These are phyloP conservation scores for Plodia interpunctella DNA, from an alignment of 1,140 invertebrate species.

Conservation along the genomic window DNA sequence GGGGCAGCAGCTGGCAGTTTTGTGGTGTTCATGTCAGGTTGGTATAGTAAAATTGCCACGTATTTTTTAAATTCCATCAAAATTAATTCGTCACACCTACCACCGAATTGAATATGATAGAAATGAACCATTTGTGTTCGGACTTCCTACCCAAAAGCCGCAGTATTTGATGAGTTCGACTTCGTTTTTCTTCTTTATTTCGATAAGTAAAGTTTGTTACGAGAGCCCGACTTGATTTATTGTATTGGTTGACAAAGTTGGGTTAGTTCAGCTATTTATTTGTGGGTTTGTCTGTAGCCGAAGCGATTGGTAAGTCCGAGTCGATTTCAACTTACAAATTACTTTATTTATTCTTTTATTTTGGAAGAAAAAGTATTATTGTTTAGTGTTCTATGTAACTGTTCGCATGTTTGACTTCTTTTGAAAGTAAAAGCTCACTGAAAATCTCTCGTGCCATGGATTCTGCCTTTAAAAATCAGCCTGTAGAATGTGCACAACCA, in stretches of 20 bases:
- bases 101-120: too few species aligned
- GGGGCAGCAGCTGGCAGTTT: too few species aligned
- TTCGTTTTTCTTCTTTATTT: conserved; percentile 6
- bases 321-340: conserved; percentile 1
- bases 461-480: too few species aligned
- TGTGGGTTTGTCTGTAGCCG: neutral
- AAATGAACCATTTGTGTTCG: neutral
- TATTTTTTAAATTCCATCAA: too few species aligned
- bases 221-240: conserved; percentile 7
- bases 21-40: too few species aligned
- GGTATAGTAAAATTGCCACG: too few species aligned
- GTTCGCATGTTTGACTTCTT: too few species aligned
- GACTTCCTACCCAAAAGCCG: neutral
- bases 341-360: neutral
- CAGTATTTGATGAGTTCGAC: conserved; percentile 8
- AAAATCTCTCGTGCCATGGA: too few species aligned
- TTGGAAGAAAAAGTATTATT: neutral
- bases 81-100: too few species aligned
- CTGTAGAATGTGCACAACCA: too few species aligned
- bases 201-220: conserved; percentile 10
- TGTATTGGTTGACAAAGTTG: conserved; percentile 8
- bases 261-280: conserved; percentile 7
- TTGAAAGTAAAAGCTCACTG: too few species aligned
- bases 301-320: neutral
- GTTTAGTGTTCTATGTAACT: too few species aligned